Percentiles rank a stretch among this genome's conserved stretches.
These are phyloP conservation scores for Malurus melanocephalus DNA, from an alignment of 2,113 vertebrate genomes.

Conservation along the genomic window DNA sequence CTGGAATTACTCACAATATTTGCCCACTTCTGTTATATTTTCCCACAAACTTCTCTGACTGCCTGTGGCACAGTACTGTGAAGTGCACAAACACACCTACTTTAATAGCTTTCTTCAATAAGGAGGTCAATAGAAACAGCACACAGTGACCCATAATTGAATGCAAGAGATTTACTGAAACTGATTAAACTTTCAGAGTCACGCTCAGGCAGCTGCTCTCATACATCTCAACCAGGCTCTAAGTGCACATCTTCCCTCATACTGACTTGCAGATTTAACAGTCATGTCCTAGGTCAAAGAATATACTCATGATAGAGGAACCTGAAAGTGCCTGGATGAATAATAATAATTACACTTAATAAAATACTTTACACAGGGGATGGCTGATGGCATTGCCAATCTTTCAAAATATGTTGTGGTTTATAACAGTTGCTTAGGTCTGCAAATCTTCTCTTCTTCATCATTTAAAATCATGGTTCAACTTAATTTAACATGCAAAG, in stretches of 20 bases:
- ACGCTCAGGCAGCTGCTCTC: neutral
- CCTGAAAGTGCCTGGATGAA: neutral
- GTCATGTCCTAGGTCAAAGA: conserved; percentile 35
- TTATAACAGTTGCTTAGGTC: neutral
- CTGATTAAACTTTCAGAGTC: conserved; percentile 57
- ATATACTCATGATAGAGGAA: conserved; percentile 11
- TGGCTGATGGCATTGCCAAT: neutral
- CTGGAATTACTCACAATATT: neutral
- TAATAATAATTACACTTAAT: conserved; percentile 20
- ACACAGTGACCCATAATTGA: conserved; percentile 27
- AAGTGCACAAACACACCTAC: neutral
- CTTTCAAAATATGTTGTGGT: neutral
- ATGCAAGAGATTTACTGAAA: conserved; percentile 43
- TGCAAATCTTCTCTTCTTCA: neutral
- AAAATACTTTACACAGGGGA: neutral
- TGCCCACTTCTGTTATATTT: neutral
- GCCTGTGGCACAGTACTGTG: neutral
- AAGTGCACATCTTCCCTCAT: conserved; percentile 21
- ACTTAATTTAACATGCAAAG: neutral
- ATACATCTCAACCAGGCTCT: conserved; percentile 19
- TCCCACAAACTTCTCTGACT: neutral
- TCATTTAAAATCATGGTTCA: neutral
- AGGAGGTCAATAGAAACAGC: conserved; percentile 23
- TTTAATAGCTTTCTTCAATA: conserved; percentile 19
- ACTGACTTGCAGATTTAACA: conserved; percentile 47